Evolutionary conservation across 2,888 invertebrate species (phyloP).

Genomic region (Stictocephala bisonia): DNA sequence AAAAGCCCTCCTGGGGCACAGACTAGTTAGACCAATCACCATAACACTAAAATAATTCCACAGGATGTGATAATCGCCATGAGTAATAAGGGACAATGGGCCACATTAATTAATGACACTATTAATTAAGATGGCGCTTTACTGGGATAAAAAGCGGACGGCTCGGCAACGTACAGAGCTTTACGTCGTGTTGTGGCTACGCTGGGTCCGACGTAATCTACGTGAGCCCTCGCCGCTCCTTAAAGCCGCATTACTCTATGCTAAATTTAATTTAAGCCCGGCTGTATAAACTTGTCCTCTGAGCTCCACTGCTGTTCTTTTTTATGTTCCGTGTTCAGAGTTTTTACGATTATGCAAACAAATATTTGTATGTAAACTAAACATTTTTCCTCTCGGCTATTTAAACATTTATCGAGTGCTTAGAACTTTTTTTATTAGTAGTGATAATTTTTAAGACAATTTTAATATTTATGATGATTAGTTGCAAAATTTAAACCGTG

Average conservation of each 20-base stretch:
- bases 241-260: conserved; percentile 20
- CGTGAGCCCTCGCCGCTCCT: background rate
- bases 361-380: too few relatives aligned
- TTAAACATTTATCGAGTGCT: too few relatives aligned
- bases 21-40: background rate
- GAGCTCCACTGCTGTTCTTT: too few relatives aligned
- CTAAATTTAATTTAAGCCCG: conserved; percentile 12
- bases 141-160: conserved; percentile 19
- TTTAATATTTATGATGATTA: too few relatives aligned
- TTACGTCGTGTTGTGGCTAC: background rate
- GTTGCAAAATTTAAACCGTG: too few relatives aligned
- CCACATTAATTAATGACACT: conserved; percentile 34
- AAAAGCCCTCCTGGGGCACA: background rate
- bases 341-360: too few relatives aligned
- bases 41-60: conserved; percentile 26
- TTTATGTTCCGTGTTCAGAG: too few relatives aligned
- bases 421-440: too few relatives aligned
- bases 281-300: background rate
- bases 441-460: too few relatives aligned
- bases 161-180: background rate
- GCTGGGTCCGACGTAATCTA: background rate
- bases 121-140: conserved; percentile 30
- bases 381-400: too few relatives aligned
- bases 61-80: conserved; percentile 20
- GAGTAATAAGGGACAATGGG: conserved; percentile 20